These are phyloP conservation scores for Cephalopholis sonnerati DNA, from an alignment of 2,113 vertebrate species.

Conservation along the genomic window DNA sequence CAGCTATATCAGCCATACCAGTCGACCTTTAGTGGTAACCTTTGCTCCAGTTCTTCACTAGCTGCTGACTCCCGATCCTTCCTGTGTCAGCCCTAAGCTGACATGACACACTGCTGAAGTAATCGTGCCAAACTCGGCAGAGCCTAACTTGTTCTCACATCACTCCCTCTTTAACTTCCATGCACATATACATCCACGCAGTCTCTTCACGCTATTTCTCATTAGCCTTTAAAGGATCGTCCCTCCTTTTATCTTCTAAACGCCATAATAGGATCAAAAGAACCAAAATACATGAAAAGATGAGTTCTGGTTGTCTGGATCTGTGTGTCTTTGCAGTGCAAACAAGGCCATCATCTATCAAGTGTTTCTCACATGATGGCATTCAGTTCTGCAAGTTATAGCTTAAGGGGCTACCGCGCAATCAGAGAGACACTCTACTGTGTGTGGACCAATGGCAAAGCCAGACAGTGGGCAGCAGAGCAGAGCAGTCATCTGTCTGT, in stretches of 20 bases:
- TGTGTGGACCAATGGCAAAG: slow-evolving; percentile 46
- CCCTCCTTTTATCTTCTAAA: slow-evolving; percentile 35
- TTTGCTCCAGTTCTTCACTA: slow-evolving; percentile 47
- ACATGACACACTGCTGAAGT: slow-evolving; percentile 79
- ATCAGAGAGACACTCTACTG: slow-evolving; percentile 14
- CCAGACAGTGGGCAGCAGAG: slow-evolving; percentile 44
- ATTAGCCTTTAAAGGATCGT: slow-evolving; percentile 26
- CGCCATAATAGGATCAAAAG: slow-evolving; percentile 43
- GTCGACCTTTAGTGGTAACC: slow-evolving; percentile 10
- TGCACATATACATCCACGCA: slow-evolving; percentile 16
- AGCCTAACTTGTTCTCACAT: slow-evolving; percentile 40
- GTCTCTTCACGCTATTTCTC: slow-evolving; percentile 2
- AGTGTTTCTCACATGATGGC: slow-evolving; percentile 2
- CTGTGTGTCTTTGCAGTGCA: not conserved
- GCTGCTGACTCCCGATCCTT: slow-evolving; percentile 56
- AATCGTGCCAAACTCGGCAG: slow-evolving; percentile 69
- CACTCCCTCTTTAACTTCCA: slow-evolving; percentile 42
- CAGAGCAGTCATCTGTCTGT: slow-evolving; percentile 22
- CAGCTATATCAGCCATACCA: too few relatives aligned
- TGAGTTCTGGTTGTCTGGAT: slow-evolving; percentile 41
- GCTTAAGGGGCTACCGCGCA: slow-evolving; percentile 34
- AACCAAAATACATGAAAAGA: slow-evolving; percentile 26
- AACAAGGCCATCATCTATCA: slow-evolving; percentile 10
- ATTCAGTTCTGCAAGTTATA: slow-evolving; percentile 24
- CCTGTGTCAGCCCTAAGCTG: slow-evolving; percentile 69